These are phyloP conservation scores for Zaprionus bogoriensis DNA, from an alignment of 2,888 invertebrate species.

Conservation along the genomic window DNA sequence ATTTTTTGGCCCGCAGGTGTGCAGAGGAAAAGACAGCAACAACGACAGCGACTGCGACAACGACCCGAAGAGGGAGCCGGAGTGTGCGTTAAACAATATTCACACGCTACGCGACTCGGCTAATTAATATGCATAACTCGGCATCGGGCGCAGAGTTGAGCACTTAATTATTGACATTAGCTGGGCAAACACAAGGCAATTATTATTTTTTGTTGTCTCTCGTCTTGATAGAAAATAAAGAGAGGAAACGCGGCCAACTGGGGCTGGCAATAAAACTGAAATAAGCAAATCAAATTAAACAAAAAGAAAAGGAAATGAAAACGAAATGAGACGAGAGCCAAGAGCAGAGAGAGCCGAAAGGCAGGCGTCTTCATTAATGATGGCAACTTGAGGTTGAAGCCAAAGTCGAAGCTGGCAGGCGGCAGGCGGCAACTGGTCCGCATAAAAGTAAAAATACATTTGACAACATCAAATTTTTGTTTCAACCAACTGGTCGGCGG, in stretches of 20 bases:
- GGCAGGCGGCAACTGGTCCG: neutral
- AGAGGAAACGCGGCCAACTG: constrained; percentile 25
- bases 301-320: constrained; percentile 29
- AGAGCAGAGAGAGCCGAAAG: constrained; percentile 14
- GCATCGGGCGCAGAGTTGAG: constrained; percentile 32
- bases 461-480: constrained; percentile 64
- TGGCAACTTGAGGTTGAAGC: too few relatives aligned
- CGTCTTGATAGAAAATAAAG: constrained; percentile 3
- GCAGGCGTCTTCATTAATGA: constrained; percentile 60
- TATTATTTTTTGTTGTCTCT: constrained; percentile 2
- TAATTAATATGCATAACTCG: constrained; percentile 64
- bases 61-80: constrained; percentile 17
- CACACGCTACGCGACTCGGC: constrained; percentile 55
- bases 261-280: constrained; percentile 58
- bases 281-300: constrained; percentile 53
- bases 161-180: constrained; percentile 72
- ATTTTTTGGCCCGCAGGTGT: constrained; percentile 52
- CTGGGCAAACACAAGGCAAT: constrained; percentile 32
- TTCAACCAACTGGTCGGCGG: constrained; percentile 58
- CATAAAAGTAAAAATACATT: constrained; percentile 52
- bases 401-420: constrained; percentile 30
- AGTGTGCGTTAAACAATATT: constrained; percentile 52
- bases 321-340: constrained; percentile 1
- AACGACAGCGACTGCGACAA: constrained; percentile 6
- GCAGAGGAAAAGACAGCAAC: constrained; percentile 34